phyloP scores from a whole-genome alignment of 1,140 invertebrate genomes.

The Hypothenemus hampei region DNA sequence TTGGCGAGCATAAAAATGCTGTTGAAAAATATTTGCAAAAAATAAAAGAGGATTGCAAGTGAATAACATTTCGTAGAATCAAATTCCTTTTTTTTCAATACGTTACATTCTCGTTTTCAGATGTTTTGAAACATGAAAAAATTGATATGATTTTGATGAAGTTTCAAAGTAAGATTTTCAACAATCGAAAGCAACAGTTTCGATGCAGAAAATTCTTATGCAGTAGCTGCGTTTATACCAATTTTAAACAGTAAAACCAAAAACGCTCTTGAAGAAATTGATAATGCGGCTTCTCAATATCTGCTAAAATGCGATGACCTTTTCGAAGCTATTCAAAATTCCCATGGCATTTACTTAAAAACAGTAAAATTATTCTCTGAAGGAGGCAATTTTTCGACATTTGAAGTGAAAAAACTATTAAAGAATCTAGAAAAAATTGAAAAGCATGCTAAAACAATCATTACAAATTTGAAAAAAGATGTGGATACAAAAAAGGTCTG shows the following conservation, averaged over 20 bases:
- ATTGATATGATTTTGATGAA: neutral
- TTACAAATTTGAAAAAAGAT: neutral
- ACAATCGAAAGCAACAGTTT: slow-evolving; percentile 1
- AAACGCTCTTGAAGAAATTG: slow-evolving; percentile 3
- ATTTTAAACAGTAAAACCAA: slow-evolving; percentile 9
- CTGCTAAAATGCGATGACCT: slow-evolving; percentile 2
- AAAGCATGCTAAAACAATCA: slow-evolving; percentile 4
- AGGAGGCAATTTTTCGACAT: slow-evolving; percentile 21
- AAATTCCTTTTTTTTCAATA: neutral
- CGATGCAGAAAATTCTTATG: slow-evolving; percentile 3
- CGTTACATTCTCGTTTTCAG: neutral
- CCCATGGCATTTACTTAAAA: slow-evolving; percentile 5
- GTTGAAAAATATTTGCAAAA: neutral
- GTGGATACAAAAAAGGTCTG: neutral
- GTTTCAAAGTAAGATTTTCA: neutral
- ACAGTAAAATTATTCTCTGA: slow-evolving; percentile 25
- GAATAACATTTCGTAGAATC: neutral
- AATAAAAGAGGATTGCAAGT: slow-evolving; percentile 3
- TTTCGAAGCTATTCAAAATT: slow-evolving; percentile 11
- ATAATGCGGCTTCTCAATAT: slow-evolving; percentile 10
- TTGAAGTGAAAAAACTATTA: slow-evolving; percentile 17
- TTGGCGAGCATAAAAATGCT: slow-evolving; percentile 19
- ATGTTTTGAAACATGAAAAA: neutral
- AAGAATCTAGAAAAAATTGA: slow-evolving; percentile 23
- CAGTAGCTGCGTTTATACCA: neutral